Evolutionary conservation across 1,140 invertebrate species (phyloP), one percentile per base, ranked within the genome.

Genomic region (Ceratosolen solmsi): DNA sequence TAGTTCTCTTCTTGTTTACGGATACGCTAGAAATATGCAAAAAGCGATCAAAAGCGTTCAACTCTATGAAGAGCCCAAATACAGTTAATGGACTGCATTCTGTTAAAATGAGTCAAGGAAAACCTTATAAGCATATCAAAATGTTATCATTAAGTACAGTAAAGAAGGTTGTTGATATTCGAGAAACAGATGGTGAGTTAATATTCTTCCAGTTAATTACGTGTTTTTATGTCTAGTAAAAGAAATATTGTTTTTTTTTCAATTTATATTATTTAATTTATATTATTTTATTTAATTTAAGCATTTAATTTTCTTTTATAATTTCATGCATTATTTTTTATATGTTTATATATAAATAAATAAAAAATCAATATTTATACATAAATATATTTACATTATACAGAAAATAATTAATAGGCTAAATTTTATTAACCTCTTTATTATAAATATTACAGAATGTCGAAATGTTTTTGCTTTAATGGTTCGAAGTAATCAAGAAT

Each of bases 21-120:
- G 98, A 99, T 92, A 96, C 96, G 82, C 93, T 99, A 86, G 97
- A 98, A 92, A 96, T 98, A 87, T 96, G 95, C 92, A 98, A 98
- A 89, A 96, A 96, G 89, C 93, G 96, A 87, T 96, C 95, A 27
- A 96, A 96, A 89, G 94, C 93, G 73, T 95, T 95, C 85, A 95
- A 95, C 85, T 94, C 94, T 63, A 87, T 93, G 51, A 95, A 95
- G 87, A 95, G 94, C 90, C 95, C 95, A 2, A 95, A 94, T 82
- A 93, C 93, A 82, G 92, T 93, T 56, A 94, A 93, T 76, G 93
- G 92, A 72, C 90, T 93, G 51, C 93, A 93, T 84, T 89, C 90
- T 17, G 86, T 87, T 49, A 94, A 93, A 88, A 91, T 94, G 85
- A 93, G 92, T 65, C 94, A 93, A 58, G 93, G 93, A 70, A 98